Percentiles rank a stretch among this genome's conserved stretches.
These are phyloP conservation scores for Cerceris rybyensis DNA, from an alignment of 2,888 invertebrate species.

Conservation along the genomic window DNA sequence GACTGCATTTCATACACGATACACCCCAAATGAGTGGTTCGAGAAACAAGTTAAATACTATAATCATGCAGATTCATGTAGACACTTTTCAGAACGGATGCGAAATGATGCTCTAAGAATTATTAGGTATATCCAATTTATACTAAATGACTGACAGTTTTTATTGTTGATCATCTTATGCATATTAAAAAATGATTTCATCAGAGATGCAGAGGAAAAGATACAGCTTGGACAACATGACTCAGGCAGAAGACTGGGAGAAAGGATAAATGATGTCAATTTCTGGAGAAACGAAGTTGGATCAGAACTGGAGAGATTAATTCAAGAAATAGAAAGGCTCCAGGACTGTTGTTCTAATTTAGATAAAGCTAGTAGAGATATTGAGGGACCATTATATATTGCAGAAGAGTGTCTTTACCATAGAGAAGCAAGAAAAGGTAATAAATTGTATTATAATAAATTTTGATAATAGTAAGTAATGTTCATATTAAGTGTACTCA, in stretches of 20 bases:
- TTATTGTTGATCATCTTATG: neutral
- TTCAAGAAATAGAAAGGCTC: slow-evolving; percentile 89
- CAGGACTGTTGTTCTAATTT: slow-evolving; percentile 88
- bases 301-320: slow-evolving; percentile 91
- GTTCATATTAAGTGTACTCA: no score
- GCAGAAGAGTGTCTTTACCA: slow-evolving; percentile 97
- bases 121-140: slow-evolving; percentile 47
- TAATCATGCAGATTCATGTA: slow-evolving; percentile 94
- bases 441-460: neutral
- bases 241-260: slow-evolving; percentile 93
- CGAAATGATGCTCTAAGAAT: slow-evolving; percentile 88
- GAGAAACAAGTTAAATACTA: slow-evolving; percentile 91
- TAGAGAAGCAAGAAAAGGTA: slow-evolving; percentile 92
- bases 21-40: slow-evolving; percentile 95
- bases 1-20: slow-evolving; percentile 93
- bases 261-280: slow-evolving; percentile 94
- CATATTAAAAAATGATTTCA: slow-evolving; percentile 24
- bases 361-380: slow-evolving; percentile 88
- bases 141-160: neutral
- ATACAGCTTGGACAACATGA: slow-evolving; percentile 91
- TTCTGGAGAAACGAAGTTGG: slow-evolving; percentile 96
- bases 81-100: slow-evolving; percentile 90
- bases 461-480: no score
- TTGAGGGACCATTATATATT: slow-evolving; percentile 95
- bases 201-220: slow-evolving; percentile 91